Conservation (phyloP, 2,113 vertebrate genomes). For the Lepisosteus osseus region DNA sequence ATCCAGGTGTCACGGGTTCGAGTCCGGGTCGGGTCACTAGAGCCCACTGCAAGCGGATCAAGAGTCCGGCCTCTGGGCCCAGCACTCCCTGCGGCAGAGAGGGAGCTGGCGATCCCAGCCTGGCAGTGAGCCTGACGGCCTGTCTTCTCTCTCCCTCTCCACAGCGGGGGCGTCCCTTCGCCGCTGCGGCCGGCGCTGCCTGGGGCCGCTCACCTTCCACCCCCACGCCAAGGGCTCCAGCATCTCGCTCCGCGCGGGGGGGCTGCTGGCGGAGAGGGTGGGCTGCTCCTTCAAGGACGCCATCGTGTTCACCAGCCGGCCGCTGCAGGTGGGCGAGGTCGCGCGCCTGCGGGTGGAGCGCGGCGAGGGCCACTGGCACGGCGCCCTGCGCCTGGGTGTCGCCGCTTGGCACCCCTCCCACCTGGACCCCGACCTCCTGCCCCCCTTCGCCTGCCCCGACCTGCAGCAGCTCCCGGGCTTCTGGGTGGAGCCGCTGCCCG, state of each 20-base stretch:
- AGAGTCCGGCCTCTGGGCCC: no score
- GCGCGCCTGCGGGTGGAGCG: constrained; percentile 43
- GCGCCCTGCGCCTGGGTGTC: constrained; percentile 57
- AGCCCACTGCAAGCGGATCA: no score
- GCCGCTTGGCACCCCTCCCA: constrained; percentile 43
- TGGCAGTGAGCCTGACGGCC: no score
- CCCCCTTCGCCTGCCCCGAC: constrained; percentile 51
- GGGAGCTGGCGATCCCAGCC: no score
- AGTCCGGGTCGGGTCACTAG: no score
- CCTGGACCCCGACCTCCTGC: constrained; percentile 24
- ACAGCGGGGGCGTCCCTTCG: no score
- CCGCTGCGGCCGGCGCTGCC: neutral
- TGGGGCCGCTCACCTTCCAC: constrained; percentile 43
- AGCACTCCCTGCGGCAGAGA: no score
- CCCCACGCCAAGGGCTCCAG: constrained; percentile 36
- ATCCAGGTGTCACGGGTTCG: no score
- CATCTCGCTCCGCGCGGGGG: constrained; percentile 30
- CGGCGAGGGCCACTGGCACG: constrained; percentile 34
- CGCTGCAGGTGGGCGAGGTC: constrained; percentile 34
- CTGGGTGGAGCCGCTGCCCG: constrained; percentile 39
- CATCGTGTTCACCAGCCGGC: constrained; percentile 54
- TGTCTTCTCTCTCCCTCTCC: no score
- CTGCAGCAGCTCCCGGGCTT: constrained; percentile 40
- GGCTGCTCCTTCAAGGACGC: constrained; percentile 45
- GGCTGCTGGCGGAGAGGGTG: constrained; percentile 20